phyloP scores from a whole-genome alignment of 2,797 vertebrate species.

The Harpagifer antarcticus region DNA sequence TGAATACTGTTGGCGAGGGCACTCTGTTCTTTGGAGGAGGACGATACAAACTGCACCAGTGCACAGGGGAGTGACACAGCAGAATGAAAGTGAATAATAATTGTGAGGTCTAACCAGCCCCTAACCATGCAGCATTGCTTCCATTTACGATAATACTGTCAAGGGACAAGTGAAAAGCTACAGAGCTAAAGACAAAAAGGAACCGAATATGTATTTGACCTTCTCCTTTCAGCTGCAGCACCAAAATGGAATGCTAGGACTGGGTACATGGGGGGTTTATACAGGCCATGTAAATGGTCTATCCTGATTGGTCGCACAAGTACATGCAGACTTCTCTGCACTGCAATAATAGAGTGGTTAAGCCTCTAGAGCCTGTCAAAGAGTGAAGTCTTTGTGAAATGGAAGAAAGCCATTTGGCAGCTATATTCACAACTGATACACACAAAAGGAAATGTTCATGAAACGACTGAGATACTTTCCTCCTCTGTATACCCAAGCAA shows the following conservation, averaged over 20 bases:
- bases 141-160: slow-evolving; percentile 49
- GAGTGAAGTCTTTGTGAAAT: slow-evolving; percentile 10
- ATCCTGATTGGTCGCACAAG: slow-evolving; percentile 41
- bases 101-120: slow-evolving; percentile 60
- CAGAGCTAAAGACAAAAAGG: slow-evolving; percentile 35
- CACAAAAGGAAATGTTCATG: slow-evolving; percentile 2
- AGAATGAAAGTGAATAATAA: slow-evolving; percentile 70
- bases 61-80: slow-evolving; percentile 58
- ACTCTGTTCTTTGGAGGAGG: slow-evolving; percentile 41
- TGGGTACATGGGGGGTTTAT: slow-evolving; percentile 12
- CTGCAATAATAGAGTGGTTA: background rate
- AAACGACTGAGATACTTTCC: slow-evolving; percentile 1
- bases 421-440: slow-evolving; percentile 18
- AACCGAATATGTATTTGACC: slow-evolving; percentile 29
- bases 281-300: slow-evolving; percentile 17
- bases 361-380: slow-evolving; percentile 20
- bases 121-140: slow-evolving; percentile 49
- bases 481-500: background rate
- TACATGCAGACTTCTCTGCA: slow-evolving; percentile 18
- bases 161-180: slow-evolving; percentile 36
- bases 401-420: slow-evolving; percentile 32
- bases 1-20: slow-evolving; percentile 23
- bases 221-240: slow-evolving; percentile 29
- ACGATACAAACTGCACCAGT: slow-evolving; percentile 47
- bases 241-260: slow-evolving; percentile 5